These are phyloP conservation scores for Silurus meridionalis DNA, from an alignment of 2,113 vertebrate species.

Conservation along the genomic window DNA sequence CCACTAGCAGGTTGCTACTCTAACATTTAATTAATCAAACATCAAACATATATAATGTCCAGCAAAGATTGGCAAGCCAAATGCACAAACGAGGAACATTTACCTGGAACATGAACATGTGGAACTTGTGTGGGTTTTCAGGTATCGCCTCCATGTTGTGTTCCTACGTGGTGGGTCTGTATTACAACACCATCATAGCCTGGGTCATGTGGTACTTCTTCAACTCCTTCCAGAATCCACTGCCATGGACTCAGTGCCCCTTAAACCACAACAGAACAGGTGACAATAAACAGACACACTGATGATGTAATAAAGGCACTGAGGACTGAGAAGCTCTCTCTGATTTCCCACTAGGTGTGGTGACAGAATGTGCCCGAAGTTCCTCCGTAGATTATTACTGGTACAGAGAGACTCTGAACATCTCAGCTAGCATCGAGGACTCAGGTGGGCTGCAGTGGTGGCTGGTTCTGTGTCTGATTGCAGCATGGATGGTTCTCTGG, in stretches of 20 bases:
- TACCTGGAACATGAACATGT: not conserved
- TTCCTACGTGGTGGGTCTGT: conserved; percentile 86
- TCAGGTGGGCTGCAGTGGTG: conserved; percentile 88
- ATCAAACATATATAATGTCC: not conserved
- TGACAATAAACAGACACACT: conserved; percentile 52
- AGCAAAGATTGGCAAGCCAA: not conserved
- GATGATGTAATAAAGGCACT: not conserved
- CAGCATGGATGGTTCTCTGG: conserved; percentile 87
- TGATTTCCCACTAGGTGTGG: conserved; percentile 64
- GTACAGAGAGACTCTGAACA: conserved; percentile 93
- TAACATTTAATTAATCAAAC: not conserved
- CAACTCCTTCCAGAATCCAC: conserved; percentile 92
- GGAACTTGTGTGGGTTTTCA: conserved; percentile 49
- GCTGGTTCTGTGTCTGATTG: conserved; percentile 79
- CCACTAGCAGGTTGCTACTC: not conserved
- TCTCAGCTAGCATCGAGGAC: conserved; percentile 74
- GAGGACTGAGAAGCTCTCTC: not conserved
- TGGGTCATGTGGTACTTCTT: conserved; percentile 98
- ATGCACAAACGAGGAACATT: not conserved
- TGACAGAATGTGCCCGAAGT: conserved; percentile 83
- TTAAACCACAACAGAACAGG: conserved; percentile 79
- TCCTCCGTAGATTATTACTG: conserved; percentile 91
- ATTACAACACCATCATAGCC: conserved; percentile 95
- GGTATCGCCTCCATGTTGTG: conserved; percentile 85
- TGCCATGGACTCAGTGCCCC: conserved; percentile 90